A percentile compares a stretch with the other conserved stretches of the same genome.
phyloP scores from a whole-genome alignment of 2,888 invertebrate genomes.

The Spilosoma lubricipeda region DNA sequence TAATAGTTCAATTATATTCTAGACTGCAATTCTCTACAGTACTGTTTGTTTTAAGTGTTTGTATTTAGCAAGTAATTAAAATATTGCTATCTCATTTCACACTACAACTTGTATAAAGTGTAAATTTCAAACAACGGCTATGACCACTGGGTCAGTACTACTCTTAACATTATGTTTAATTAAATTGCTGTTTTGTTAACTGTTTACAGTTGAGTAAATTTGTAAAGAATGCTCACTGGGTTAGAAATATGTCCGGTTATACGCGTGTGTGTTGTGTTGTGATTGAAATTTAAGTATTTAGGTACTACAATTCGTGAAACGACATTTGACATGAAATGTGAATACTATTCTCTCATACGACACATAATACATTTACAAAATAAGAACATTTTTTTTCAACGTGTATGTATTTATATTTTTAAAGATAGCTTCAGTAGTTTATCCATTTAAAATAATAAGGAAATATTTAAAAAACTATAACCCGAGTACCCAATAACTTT shows the following conservation, averaged over 20 bases:
- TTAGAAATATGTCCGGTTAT: conserved; percentile 62
- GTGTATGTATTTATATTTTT: not conserved
- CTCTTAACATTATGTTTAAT: conserved; percentile 16
- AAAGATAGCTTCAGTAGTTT: not conserved
- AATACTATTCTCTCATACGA: conserved; percentile 5
- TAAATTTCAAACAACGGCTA: conserved; percentile 1
- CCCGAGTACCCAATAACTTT: no score
- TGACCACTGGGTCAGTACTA: not conserved
- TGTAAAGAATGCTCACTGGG: conserved; percentile 61
- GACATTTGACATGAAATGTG: conserved; percentile 20
- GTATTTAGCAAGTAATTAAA: not conserved
- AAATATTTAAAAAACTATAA: no score
- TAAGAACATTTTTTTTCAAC: not conserved
- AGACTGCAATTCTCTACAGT: not conserved
- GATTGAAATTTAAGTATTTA: conserved; percentile 33
- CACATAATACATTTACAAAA: not conserved
- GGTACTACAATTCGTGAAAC: conserved; percentile 40
- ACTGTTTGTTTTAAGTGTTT: not conserved
- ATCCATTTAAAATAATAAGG: not conserved
- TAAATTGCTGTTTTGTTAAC: conserved; percentile 35
- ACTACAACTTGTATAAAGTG: not conserved
- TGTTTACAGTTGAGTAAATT: conserved; percentile 44
- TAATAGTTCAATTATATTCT: no score
- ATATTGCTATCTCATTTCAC: not conserved
- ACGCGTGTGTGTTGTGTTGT: conserved; percentile 34